Evolutionary conservation across 2,113 vertebrate genomes (phyloP), one percentile per base, ranked within the genome.

Genomic region (Pedetes capensis): DNA sequence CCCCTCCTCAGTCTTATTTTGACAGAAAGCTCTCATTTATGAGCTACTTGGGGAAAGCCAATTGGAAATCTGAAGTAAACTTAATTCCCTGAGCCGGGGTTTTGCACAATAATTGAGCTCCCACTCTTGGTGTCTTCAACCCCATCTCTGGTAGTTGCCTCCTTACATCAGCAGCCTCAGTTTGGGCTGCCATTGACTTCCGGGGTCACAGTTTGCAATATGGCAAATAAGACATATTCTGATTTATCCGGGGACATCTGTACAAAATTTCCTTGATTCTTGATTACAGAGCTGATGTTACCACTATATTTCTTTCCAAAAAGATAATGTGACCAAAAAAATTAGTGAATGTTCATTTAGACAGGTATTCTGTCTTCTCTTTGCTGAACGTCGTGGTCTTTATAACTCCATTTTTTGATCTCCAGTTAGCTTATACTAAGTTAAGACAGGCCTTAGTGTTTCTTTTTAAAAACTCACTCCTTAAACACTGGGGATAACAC

Each of bases 141-240:
- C 12, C 4, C 27, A 12, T 3, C 9, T 34, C 64, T 83, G 16
- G 37, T 20, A 51, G 17, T 3, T 8, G 23, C 23, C 20, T 32
- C 34, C 29, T 34, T 8, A 9, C 34, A 68, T 22, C 13, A 13
- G 11, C 8, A 34, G 22, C 22, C 17, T 10, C 10, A 8, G 5
- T 32, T 34, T 37, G 34, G 29, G 4, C 16, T 39, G 32, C 23
- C 44, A 0, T 0, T 25, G 87, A n/a, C n/a, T 49, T 63, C 11
- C 23, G 10, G 3, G 34, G 11, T 8, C n/a, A 69, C 20, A 8
- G 18, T 6, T 5, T 3, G n/a, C 37, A 37, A 27, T 16, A 14
- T 1, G 5, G 32, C 17, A 17, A n/a, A 25, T 0, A 42, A 10
- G 10, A 6, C 29, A 14, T 9, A 4, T 11, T 34, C 29, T 6